Conservation (phyloP, 2,113 vertebrate genomes). For the Rattus norvegicus region DNA sequence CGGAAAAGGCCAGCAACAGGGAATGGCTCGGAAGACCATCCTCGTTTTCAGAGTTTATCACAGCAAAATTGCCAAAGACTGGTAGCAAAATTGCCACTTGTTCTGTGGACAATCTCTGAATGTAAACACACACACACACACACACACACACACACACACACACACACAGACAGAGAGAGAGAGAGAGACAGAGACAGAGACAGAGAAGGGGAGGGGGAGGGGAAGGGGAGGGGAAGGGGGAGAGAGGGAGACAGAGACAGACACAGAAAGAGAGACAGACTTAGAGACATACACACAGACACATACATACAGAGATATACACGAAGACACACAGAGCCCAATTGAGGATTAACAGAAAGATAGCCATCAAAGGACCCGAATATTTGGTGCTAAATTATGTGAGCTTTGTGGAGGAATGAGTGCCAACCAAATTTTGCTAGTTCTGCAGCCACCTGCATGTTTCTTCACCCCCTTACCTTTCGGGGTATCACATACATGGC, state of each 20-base stretch:
- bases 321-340: neutral
- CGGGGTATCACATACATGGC: no score
- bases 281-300: neutral
- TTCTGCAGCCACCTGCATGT: no score
- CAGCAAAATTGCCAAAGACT: neutral
- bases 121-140: no score
- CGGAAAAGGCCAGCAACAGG: neutral
- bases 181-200: neutral
- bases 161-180: no score
- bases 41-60: neutral
- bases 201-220: no score
- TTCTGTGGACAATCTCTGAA: neutral
- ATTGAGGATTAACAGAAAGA: neutral
- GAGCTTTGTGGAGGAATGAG: no score
- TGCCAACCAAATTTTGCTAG: no score
- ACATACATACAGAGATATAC: no score
- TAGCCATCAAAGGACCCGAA: neutral
- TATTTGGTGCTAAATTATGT: neutral
- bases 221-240: fast-evolving
- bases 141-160: no score
- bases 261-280: neutral
- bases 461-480: no score
- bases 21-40: neutral
- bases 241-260: neutral
- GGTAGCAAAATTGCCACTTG: no score